Conservation (phyloP, 1,140 invertebrate species). For the Brachionus angularis region DNA sequence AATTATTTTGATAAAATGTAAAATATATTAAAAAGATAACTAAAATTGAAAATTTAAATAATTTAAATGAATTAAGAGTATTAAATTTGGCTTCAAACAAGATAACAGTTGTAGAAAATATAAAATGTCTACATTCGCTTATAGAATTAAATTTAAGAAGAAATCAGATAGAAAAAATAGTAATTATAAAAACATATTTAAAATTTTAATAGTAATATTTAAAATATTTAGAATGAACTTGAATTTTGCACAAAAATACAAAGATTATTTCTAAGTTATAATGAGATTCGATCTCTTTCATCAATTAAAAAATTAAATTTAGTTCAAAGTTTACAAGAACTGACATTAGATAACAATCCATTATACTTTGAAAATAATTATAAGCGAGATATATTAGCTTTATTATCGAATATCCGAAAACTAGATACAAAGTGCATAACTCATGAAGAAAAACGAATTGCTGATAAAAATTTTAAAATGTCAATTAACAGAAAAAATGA, state of each 20-base stretch:
- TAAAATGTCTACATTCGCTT: conserved; percentile 74
- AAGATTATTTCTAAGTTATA: conserved; percentile 78
- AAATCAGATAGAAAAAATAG: conserved; percentile 76
- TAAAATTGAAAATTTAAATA: conserved; percentile 63
- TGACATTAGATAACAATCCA: conserved; percentile 50
- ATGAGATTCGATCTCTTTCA: conserved; percentile 66
- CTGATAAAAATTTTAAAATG: neutral
- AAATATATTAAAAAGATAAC: conserved; percentile 49
- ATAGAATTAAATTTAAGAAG: conserved; percentile 83
- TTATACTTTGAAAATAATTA: conserved; percentile 48
- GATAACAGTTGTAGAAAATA: conserved; percentile 77
- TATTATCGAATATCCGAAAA: conserved; percentile 47
- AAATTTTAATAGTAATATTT: neutral
- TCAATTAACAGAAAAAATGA: conserved; percentile 8
- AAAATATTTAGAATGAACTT: conserved; percentile 64
- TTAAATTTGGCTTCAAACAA: conserved; percentile 85
- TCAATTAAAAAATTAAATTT: conserved; percentile 24
- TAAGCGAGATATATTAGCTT: conserved; percentile 47
- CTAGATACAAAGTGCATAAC: conserved; percentile 46
- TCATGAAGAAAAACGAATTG: conserved; percentile 27
- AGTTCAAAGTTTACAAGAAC: conserved; percentile 47
- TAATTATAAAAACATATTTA: conserved; percentile 46
- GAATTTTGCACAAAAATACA: conserved; percentile 72
- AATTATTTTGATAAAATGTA: neutral
- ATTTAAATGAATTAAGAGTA: conserved; percentile 71